Conservation (phyloP, 2,113 vertebrate genomes). For the Neolamprologus kungweensis region DNA sequence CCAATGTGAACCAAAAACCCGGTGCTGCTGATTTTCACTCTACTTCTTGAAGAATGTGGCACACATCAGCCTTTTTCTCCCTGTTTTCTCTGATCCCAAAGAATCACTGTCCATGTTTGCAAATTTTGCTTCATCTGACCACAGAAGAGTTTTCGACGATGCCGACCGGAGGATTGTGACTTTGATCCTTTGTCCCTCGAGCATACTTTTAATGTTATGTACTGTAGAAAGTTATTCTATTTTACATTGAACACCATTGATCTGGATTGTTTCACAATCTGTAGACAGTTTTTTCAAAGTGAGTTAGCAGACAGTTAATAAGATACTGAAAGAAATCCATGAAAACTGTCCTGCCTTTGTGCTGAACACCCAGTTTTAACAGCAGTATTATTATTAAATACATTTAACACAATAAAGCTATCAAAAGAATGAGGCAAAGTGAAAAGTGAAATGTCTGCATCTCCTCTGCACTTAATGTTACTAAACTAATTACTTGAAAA, state of each 20-base stretch:
- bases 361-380: background rate
- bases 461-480: background rate
- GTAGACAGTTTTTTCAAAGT: background rate
- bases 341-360: background rate
- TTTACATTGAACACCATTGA: background rate
- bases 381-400: background rate
- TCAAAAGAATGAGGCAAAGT: background rate
- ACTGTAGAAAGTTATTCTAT: background rate
- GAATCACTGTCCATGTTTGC: background rate
- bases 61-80: background rate
- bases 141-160: background rate
- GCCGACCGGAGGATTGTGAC: background rate
- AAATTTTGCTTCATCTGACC: background rate
- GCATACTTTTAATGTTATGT: background rate
- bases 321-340: background rate
- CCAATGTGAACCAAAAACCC: background rate
- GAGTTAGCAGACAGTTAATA: background rate
- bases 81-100: background rate
- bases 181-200: background rate
- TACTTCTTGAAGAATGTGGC: background rate
- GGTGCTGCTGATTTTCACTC: accelerated
- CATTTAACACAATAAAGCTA: background rate
- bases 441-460: background rate
- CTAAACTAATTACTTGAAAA: background rate
- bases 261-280: background rate